Percentiles rank a stretch among this genome's conserved stretches.
phyloP scores from a whole-genome alignment of 2,797 vertebrate species.

The Chlorospingus flavigularis region DNA sequence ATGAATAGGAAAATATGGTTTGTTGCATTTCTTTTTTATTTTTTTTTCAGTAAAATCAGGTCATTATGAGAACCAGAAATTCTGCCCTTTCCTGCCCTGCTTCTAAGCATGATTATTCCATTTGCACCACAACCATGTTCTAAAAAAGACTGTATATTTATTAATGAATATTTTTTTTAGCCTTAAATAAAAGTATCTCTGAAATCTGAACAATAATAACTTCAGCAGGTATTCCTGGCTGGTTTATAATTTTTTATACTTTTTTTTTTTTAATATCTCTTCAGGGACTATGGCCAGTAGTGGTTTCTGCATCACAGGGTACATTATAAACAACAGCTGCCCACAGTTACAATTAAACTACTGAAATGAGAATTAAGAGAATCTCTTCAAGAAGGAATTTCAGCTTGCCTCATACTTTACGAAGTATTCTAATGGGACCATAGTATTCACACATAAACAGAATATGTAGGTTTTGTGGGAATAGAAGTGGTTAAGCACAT shows the following conservation, averaged over 20 bases:
- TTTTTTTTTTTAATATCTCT: conserved; percentile 51
- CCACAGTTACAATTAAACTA: conserved; percentile 72
- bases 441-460: background rate
- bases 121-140: background rate
- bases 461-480: background rate
- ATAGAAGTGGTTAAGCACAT: background rate
- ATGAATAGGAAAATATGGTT: background rate
- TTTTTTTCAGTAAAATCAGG: background rate
- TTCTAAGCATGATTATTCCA: background rate
- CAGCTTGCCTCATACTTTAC: conserved; percentile 39
- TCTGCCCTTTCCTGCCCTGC: background rate
- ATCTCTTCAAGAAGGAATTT: conserved; percentile 62
- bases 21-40: background rate
- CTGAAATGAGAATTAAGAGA: conserved; percentile 71
- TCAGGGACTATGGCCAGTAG: conserved; percentile 51
- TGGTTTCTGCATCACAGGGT: conserved; percentile 63
- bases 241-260: conserved; percentile 53
- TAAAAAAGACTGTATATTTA: background rate
- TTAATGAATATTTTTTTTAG: background rate
- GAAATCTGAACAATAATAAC: conserved; percentile 77
- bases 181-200: conserved; percentile 71
- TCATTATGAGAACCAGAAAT: background rate
- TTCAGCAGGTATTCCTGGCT: conserved; percentile 74
- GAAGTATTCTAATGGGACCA: background rate
- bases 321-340: conserved; percentile 72